Evolutionary conservation across 2,113 vertebrate genomes (phyloP).

Genomic region (Empidonax traillii): DNA sequence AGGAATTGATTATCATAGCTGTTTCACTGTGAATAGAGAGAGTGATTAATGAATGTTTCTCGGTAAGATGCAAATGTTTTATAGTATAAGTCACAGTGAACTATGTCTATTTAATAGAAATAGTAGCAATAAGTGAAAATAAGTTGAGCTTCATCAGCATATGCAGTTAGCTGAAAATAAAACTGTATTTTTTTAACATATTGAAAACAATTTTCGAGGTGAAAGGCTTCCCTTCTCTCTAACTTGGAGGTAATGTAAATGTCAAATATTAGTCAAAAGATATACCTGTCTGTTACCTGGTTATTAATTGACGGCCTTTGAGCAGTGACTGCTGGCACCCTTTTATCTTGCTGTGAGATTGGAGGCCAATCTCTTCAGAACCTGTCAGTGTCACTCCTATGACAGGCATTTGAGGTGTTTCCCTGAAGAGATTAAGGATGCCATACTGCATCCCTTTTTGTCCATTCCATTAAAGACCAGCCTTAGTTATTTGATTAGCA

Average conservation of each 20-base stretch:
- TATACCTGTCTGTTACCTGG: not conserved
- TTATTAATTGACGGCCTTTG: not conserved
- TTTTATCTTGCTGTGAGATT: not conserved
- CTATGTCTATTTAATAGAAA: slow-evolving; percentile 54
- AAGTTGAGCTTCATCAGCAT: slow-evolving; percentile 48
- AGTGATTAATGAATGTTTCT: slow-evolving; percentile 71
- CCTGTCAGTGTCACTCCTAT: not conserved
- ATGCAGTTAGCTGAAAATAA: slow-evolving; percentile 47
- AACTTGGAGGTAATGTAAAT: not conserved
- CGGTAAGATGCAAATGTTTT: slow-evolving; percentile 62
- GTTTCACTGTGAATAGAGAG: slow-evolving; percentile 46
- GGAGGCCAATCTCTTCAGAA: not conserved
- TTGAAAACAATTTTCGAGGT: not conserved
- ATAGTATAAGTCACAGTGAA: slow-evolving; percentile 50
- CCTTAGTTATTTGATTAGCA: not conserved
- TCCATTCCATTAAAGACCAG: not conserved
- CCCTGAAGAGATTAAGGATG: not conserved
- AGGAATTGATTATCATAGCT: slow-evolving; percentile 70
- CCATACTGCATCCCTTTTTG: rapidly evolving
- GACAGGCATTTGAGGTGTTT: not conserved
- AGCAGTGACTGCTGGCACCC: not conserved
- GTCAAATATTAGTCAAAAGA: not conserved
- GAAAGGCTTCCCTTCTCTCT: slow-evolving; percentile 11
- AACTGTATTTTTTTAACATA: slow-evolving; percentile 37
- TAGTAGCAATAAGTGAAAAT: slow-evolving; percentile 28